Base-by-base conservation (phyloP, 2,797 vertebrate genomes). In the Poeciliopsis gracilis region DNA sequence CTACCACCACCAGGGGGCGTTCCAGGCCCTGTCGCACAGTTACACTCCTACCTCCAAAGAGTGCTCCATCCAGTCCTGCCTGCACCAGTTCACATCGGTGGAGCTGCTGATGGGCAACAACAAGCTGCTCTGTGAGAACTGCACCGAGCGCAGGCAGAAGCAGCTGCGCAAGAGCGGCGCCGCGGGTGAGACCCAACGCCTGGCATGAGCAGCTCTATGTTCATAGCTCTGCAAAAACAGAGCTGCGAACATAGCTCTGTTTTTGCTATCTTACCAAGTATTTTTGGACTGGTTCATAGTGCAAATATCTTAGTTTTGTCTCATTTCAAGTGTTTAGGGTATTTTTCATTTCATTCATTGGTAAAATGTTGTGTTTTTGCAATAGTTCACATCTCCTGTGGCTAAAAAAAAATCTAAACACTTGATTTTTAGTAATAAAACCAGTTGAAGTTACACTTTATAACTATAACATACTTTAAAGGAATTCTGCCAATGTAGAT, bases 81-180 rank as follows among this genome's bases (percentile, higher is more conserved):
- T 99, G 77, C 97, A 97, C 91, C 98, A 99, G 90, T 99, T 99
- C 89, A 99, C 98, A 36, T 98, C 97, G n/a, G 94, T 98, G 81
- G 98, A 99, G 71, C 95, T 99, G 61, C 95, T 99, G 23, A 99
- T 99, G 97, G 98, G 98, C 59, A 99, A 98, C 93, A 99, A 99
- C 94, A 99, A 97, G 90, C 96, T 99, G 81, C 95, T 99, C 9
- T 99, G 98, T 88, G 97, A 99, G 93, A 97, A 93, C 82, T 99
- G 98, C 91, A 98, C 98, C 0, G 97, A 97, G 75, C 95, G 94
- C 84, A 94, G 95, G 59, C 96, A 95, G 76, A 97, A 95, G 75
- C 93, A 95, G 86, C 95, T 95, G 73, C 96, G 94, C 82, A 97
- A 95, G 93, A 92, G 91, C 79, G 89, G 90, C 87, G 93, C 93